Conservation (phyloP, 2,797 vertebrate genomes). For the Melanotaenia nigrans region DNA sequence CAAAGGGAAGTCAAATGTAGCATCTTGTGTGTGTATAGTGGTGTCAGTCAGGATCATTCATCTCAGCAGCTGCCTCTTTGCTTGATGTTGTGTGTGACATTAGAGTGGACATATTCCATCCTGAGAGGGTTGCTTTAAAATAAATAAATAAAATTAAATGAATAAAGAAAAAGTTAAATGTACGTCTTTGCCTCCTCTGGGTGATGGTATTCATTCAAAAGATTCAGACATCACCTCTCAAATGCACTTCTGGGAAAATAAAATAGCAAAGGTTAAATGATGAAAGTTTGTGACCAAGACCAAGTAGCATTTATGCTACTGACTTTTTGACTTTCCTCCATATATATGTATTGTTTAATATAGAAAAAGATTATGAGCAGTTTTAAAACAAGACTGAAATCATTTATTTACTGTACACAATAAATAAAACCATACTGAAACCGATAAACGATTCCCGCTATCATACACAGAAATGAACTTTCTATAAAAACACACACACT, state of each 20-base stretch:
- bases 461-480: background rate
- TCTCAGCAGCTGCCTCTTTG: conserved; percentile 41
- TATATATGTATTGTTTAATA: no score
- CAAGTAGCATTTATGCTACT: background rate
- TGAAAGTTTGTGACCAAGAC: background rate
- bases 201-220: conserved; percentile 10
- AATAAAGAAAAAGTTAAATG: background rate
- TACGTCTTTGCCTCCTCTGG: background rate
- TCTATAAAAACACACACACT: conserved; percentile 9
- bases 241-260: background rate
- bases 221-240: background rate
- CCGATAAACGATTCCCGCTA: background rate
- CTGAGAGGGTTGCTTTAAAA: conserved; percentile 11
- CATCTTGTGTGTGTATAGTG: background rate
- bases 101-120: conserved; percentile 44
- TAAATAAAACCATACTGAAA: background rate
- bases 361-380: no score
- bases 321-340: background rate
- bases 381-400: background rate
- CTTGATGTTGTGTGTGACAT: conserved; percentile 51
- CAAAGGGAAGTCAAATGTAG: background rate
- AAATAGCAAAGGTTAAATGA: conserved; percentile 3
- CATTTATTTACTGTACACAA: background rate
- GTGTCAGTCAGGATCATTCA: conserved; percentile 43
- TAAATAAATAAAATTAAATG: no score